Percentiles rank a stretch among this genome's conserved stretches.
These are phyloP conservation scores for Rhopalosiphum maidis DNA, from an alignment of 1,140 invertebrate genomes.

Conservation along the genomic window DNA sequence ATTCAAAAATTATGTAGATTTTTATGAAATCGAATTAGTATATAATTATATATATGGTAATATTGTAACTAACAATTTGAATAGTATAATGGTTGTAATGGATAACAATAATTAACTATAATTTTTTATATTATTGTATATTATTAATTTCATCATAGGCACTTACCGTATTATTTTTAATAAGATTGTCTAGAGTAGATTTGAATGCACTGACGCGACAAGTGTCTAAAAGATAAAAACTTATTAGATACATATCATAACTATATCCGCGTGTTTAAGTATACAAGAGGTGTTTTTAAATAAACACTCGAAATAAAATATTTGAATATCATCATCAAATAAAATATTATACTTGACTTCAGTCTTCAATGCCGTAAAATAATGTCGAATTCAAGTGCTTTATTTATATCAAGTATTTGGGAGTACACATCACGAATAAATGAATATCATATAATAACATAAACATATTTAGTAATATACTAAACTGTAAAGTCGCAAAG, in stretches of 20 bases:
- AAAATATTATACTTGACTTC: background rate
- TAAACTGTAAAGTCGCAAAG: background rate
- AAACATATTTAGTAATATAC: background rate
- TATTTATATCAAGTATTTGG: background rate
- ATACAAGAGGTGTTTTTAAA: background rate
- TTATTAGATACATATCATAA: background rate
- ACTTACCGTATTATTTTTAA: background rate
- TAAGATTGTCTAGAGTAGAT: background rate
- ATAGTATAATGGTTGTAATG: background rate
- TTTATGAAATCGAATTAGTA: background rate
- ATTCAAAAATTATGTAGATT: background rate
- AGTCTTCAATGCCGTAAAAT: background rate
- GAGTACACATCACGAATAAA: background rate
- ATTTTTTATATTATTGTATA: too few species aligned
- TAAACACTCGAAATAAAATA: conserved; percentile 14
- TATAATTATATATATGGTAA: too few species aligned
- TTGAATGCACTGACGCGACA: background rate
- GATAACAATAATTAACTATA: background rate
- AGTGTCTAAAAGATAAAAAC: background rate
- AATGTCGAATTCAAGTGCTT: background rate
- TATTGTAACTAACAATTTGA: background rate
- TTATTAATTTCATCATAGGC: background rate
- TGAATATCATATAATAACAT: background rate
- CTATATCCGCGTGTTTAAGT: background rate
- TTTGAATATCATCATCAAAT: background rate